Evolutionary conservation across 2,113 vertebrate species (phyloP).

Genomic region (Bos javanicus): DNA sequence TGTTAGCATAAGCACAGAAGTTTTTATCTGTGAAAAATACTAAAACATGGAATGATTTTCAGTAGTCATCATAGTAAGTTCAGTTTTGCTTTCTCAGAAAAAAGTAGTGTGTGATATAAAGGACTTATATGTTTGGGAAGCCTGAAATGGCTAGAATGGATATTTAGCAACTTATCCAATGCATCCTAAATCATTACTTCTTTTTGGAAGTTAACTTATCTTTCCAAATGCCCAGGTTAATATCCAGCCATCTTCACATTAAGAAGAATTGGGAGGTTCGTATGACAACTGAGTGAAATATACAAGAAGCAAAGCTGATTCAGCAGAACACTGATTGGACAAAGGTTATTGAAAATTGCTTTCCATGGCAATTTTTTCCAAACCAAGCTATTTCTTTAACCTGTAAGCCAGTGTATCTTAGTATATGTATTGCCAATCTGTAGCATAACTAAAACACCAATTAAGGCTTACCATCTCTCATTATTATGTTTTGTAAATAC

Average conservation of each 20-base stretch:
- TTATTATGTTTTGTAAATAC: not conserved
- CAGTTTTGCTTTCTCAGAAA: not conserved
- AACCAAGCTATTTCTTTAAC: not conserved
- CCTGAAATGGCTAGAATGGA: not conserved
- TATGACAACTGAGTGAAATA: slow-evolving; percentile 41
- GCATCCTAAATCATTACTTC: slow-evolving; percentile 40
- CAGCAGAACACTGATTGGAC: not conserved
- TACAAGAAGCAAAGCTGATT: slow-evolving; percentile 14
- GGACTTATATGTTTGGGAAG: not conserved
- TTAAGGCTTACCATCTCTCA: not conserved
- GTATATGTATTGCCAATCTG: not conserved
- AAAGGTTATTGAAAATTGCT: not conserved
- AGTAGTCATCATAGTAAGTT: not conserved
- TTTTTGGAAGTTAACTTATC: slow-evolving; percentile 24
- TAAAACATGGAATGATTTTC: not conserved
- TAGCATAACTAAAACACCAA: not conserved
- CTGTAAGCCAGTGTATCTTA: not conserved
- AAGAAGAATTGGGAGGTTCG: not conserved
- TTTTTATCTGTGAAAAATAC: not conserved
- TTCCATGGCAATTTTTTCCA: not conserved
- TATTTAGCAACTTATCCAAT: not conserved
- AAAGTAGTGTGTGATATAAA: not conserved
- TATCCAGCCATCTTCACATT: slow-evolving; percentile 26
- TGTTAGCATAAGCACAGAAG: not conserved
- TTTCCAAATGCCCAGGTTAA: slow-evolving; percentile 50